Conservation (phyloP, 2,797 vertebrate genomes). For the Macropus fuliginosus region DNA sequence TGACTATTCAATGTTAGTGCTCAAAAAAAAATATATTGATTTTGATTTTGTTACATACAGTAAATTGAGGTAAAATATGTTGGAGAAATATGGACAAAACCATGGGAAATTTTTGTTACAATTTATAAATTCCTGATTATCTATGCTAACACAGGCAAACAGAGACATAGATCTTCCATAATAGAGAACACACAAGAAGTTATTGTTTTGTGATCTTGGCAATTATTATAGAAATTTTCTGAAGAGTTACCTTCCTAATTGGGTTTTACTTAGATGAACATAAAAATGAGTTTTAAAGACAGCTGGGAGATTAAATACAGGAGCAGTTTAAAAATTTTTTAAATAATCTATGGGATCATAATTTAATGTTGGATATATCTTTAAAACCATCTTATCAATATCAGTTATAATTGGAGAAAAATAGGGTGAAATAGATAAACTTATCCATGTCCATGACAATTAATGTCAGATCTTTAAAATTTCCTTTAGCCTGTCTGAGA, state of each 20-base stretch:
- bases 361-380: background rate
- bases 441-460: background rate
- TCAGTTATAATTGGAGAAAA: background rate
- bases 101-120: background rate
- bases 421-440: background rate
- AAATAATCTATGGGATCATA: background rate
- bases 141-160: background rate
- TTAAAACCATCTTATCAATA: background rate
- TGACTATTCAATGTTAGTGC: background rate
- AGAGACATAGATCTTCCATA: background rate
- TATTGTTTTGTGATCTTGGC: background rate
- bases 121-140: background rate
- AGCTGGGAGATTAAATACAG: background rate
- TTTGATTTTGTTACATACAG: background rate
- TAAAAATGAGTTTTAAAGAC: background rate
- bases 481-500: conserved; percentile 11
- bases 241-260: background rate
- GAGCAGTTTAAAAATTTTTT: background rate
- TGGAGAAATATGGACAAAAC: conserved; percentile 16
- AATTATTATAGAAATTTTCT: conserved; percentile 11
- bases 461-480: background rate
- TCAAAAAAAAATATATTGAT: background rate
- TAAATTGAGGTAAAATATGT: background rate
- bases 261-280: background rate
- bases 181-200: background rate